Base-by-base conservation (phyloP, 2,113 vertebrate species). In the Lophius piscatorius region DNA sequence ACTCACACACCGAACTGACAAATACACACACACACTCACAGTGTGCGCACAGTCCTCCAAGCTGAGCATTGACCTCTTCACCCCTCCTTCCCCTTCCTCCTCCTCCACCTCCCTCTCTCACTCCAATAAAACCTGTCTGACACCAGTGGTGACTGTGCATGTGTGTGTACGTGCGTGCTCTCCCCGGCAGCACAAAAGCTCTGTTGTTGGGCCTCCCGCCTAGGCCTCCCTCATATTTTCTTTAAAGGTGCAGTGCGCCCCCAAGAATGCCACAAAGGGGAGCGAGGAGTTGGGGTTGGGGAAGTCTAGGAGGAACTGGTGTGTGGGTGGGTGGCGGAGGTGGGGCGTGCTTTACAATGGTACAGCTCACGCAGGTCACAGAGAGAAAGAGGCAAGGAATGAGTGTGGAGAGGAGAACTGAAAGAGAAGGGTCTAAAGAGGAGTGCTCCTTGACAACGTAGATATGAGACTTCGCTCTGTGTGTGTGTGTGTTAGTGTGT, bases 211-310 rank as follows among this genome's bases (percentile, higher is more conserved):
- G 79, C 87, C 87, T 89, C 82, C 40, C 54, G 85, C 86, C 80
- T 78, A 84, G 81, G 85, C 87, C 89, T 90, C 86, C 76, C 87
- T 88, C 84, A 88, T 90, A 88, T 89, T 91, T 91, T 91, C 89
- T 92, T 92, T 92, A 92, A 92, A 92, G 91, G 91, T 91, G 88
- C 90, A 92, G 91, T 77, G 82, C 85, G 74, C 58, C 82, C 85
- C 64, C 59, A 85, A 83, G 77, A 80, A 81, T 76, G 80, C 81
- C 80, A 89, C 83, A 74, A 82, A 31, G 89, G 80, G 78, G 81
- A 87, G 76, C 16, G 40, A 66, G 68, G 80, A 78, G 75, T 42
- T 56, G 51, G 33, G 73, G 35, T 39, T 51, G 65, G 69, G 60
- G 70, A 71, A 33, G 72, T 63, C 61, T 55, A 62, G 58, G 66